These are phyloP conservation scores for Notarius quadriscutis DNA, from an alignment of 2,113 vertebrate species.

Conservation along the genomic window DNA sequence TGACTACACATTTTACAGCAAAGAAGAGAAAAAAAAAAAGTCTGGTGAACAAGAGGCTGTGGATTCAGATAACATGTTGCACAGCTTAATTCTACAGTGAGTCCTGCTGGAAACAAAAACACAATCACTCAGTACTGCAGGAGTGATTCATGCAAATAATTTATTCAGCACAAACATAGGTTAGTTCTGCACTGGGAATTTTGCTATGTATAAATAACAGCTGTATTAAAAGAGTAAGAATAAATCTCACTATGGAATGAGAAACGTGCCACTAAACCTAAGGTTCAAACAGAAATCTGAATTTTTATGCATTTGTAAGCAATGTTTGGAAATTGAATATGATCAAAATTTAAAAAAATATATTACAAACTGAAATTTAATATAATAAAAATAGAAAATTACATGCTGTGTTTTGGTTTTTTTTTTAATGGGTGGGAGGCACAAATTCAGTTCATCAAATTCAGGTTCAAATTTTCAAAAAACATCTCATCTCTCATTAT, in stretches of 20 bases:
- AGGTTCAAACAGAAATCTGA: neutral
- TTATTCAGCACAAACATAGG: neutral
- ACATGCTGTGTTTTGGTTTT: neutral
- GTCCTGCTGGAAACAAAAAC: neutral
- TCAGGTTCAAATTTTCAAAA: neutral
- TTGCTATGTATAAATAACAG: too few species aligned
- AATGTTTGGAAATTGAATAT: neutral
- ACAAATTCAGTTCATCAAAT: neutral
- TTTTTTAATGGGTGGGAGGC: too few species aligned
- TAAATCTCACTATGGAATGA: neutral
- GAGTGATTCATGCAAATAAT: neutral
- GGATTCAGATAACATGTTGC: neutral
- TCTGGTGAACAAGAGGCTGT: neutral
- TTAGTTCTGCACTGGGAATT: neutral
- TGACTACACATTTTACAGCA: neutral
- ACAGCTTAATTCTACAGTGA: neutral
- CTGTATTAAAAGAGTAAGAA: neutral
- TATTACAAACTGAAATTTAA: neutral
- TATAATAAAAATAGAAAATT: neutral
- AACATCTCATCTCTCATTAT: too few species aligned
- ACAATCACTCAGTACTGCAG: neutral
- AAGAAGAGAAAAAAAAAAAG: neutral
- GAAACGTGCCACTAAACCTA: neutral
- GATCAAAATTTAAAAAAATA: neutral
- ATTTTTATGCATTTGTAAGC: neutral